Base-by-base conservation (phyloP, 2,888 invertebrate genomes). In the Hydraecia micacea region DNA sequence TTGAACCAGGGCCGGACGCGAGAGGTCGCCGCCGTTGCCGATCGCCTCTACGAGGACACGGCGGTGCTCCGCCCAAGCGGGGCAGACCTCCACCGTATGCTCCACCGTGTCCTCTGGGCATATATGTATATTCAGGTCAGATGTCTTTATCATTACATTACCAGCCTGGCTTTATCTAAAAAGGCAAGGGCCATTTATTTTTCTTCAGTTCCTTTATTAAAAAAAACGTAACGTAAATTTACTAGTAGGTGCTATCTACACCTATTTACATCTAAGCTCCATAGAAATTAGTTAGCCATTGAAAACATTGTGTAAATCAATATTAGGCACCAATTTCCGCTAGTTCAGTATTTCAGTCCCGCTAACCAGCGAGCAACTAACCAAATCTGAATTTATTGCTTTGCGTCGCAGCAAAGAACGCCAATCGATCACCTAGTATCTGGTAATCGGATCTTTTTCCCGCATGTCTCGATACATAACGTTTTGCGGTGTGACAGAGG, bases 361-460 rank as follows among this genome's bases (percentile, higher is more conserved):
- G 28, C 52, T 60, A 66, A 68, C 80, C 73, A 71, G 62, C 46
- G 63, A 58, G 60, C 69, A 84, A 84, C 84, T 78, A 84, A 79
- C 77, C 79, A 80, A 84, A 89, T 87, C 89, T 86, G 81, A 90
- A 90, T 90, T 89, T 90, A 90, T 90, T 87, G 88, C 83, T 58
- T 68, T 68, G 39, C 74, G 67, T 85, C 80, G 77, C 68, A 79
- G 76, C 75, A 88, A 89, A 85, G 88, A 85, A 86, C 86, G 69
- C 49, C 80, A 84, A 90, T 91, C 91, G 86, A 91, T 91, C 91
- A 90, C 84, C 75, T 60, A 82, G 85, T 90, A 91, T 91, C 91
- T 76, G 68, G 85, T 90, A 88, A 90, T 90, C 90, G 92, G 90
- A 91, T 91, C 91, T 90, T 86, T 86, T 84, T 78, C 90, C 90